Evolutionary conservation across 2,113 vertebrate genomes (phyloP), one percentile per base, ranked within the genome.

Genomic region (Entomyzon cyanotis): DNA sequence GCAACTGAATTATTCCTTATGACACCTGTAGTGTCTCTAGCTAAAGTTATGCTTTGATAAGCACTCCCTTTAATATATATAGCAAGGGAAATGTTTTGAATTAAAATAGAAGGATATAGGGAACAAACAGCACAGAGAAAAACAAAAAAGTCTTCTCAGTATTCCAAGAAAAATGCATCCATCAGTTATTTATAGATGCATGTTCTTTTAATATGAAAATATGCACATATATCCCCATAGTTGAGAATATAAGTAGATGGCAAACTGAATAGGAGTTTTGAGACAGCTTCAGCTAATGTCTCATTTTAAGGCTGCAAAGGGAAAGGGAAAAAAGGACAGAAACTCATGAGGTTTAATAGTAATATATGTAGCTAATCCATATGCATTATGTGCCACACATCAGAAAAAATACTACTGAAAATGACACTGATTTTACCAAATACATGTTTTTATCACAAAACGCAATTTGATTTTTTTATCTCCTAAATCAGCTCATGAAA

Each of bases 41-140:
- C 24, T 75, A 16, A 93, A 89, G 62, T 68, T 91, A 84, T 71
- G 71, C 41, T 87, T 86, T 93, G 90, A 71, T 64, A 93, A 89
- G 33, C 6, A 52, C 15, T 53, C 46, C 52, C 35, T 81, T 7
- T 59, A 81, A 55, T 30, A 75, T 5, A 14, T 56, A 53, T 37
- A 94, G 52, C 41, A 90, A 82, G 35, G 16, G 58, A 91, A 89
- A 68, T 11, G 5, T 79, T 95, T 87, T 76, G 19, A 94, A 79
- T 81, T 78, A 68, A 70, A 89, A 91, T 5, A 59, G 49, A 11
- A 27, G 25, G 81, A 71, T 35, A 50, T 17, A 47, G 27, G 25
- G 35, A 74, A 84, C 18, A 91, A 94, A 82, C 11, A 67, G 35
- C 41, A 80, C 15, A 63, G 21, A 55, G 15, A 67, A 91, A 89